phyloP scores from a whole-genome alignment of 1,140 invertebrate species.

The Ephestia elutella region DNA sequence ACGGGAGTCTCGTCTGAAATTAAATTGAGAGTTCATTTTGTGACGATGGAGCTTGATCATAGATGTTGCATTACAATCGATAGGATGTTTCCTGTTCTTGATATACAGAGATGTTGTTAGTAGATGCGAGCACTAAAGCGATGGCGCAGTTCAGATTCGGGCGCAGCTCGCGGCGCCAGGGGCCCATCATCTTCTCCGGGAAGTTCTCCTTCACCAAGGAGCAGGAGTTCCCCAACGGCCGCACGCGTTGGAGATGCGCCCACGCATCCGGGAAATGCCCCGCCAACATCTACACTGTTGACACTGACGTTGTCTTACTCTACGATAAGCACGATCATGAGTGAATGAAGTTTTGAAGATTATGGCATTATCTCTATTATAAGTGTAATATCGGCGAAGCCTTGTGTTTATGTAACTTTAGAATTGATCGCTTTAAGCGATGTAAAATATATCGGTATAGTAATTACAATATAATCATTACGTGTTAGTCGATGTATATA shows the following conservation, averaged over 20 bases:
- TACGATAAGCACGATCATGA: slow-evolving; percentile 43
- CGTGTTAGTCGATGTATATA: too few species aligned
- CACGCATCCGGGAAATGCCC: slow-evolving; percentile 31
- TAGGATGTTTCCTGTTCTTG: background rate
- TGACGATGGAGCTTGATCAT: too few species aligned
- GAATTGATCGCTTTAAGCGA: too few species aligned
- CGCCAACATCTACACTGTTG: slow-evolving; percentile 43
- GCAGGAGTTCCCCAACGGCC: slow-evolving; percentile 35
- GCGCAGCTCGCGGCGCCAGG: slow-evolving; percentile 18
- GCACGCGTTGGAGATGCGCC: slow-evolving; percentile 36
- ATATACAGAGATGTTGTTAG: background rate
- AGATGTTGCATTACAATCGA: background rate
- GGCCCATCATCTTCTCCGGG: slow-evolving; percentile 37
- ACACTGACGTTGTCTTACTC: slow-evolving; percentile 41
- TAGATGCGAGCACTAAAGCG: background rate
- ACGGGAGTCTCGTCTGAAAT: too few species aligned
- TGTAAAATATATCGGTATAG: too few species aligned
- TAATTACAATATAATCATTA: too few species aligned
- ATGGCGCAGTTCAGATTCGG: slow-evolving; percentile 35
- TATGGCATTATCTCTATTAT: background rate
- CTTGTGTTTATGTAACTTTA: background rate
- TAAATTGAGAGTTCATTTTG: too few species aligned
- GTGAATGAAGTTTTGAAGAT: background rate
- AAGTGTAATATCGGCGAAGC: background rate
- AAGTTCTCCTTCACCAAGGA: slow-evolving; percentile 39